These are phyloP conservation scores for Crocallis elinguaria DNA, from an alignment of 2,888 invertebrate species.

Conservation along the genomic window DNA sequence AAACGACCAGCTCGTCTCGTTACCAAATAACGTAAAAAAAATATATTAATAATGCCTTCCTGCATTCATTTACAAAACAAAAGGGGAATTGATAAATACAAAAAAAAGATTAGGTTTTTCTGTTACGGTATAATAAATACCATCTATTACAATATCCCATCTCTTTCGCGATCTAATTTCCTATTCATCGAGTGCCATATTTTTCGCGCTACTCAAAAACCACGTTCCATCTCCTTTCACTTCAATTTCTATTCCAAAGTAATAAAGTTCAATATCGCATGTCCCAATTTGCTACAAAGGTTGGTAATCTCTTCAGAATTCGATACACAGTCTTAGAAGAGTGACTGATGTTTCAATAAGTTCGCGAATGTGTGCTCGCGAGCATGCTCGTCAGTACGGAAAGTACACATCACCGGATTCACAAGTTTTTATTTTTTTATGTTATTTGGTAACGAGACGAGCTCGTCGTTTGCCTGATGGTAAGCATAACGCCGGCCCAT, in stretches of 20 bases:
- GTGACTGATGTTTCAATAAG: neutral
- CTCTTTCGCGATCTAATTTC: conserved; percentile 70
- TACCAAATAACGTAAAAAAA: neutral
- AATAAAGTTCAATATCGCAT: conserved; percentile 39
- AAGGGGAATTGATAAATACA: conserved; percentile 15
- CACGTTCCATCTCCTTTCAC: conserved; percentile 28
- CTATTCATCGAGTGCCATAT: conserved; percentile 67
- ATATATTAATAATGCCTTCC: neutral
- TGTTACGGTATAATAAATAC: conserved; percentile 50
- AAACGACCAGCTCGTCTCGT: neutral
- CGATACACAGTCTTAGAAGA: conserved; percentile 55
- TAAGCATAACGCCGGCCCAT: too few relatives aligned
- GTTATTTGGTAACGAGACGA: too few relatives aligned
- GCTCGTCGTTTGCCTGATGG: too few relatives aligned
- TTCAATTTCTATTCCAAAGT: conserved; percentile 26
- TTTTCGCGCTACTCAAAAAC: conserved; percentile 52
- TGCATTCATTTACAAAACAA: conserved; percentile 20
- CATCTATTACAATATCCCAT: conserved; percentile 67
- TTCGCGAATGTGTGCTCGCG: neutral
- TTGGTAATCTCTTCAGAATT: conserved; percentile 50
- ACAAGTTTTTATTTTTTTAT: too few relatives aligned
- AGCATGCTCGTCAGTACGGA: neutral
- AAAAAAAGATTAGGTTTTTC: conserved; percentile 29
- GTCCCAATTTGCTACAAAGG: conserved; percentile 8
- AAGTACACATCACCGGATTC: too few relatives aligned